Evolutionary conservation across 2,113 vertebrate species (phyloP), one percentile per base, ranked within the genome.

Genomic region (Protomyctophum bolini): DNA sequence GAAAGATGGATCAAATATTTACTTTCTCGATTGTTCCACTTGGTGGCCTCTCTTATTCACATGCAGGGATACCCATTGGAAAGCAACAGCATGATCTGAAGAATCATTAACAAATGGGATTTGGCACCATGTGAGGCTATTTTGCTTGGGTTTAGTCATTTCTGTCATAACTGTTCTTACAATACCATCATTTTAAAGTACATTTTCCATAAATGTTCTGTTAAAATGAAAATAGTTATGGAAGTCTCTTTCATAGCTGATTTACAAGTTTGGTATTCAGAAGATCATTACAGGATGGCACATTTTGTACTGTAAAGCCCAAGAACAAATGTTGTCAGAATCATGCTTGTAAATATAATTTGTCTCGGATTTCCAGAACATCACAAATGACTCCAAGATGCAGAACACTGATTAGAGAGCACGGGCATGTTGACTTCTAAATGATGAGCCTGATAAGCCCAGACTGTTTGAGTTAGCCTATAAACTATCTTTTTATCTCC

Each of bases 1-100:
- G 84, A 86, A 84, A 90, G 86, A 88, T 75, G 75, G 83, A 77
- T 83, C 83, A 91, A 92, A 93, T 93, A 92, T 92, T 94, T 93
- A 92, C 86, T 80, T 79, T 74, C 58, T 7, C 75, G 75, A 92
- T 93, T 92, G 91, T 92, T 92, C 79, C 86, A 62, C 62, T 4
- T 12, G 52, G 73, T 85, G 80, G 78, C 75, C 71, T 83, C 66
- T 72, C 80, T 67, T 52, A 68, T 82, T 86, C 86, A 63, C 77
- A 80, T 77, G 58, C 75, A 52, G 80, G 76, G 64, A 29, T 77
- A 76, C 84, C 73, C 74, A 68, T 62, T n/a, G 55, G 54, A 73
- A 65, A 72, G 81, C 87, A 88, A 88, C 80, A 79, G 63, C 79
- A 68, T 81, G 73, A 73, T 72, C 61, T 29, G 70, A 83, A 21